Percentiles rank a stretch among this genome's conserved stretches.
phyloP scores from a whole-genome alignment of 1,140 invertebrate species.

The Caerostris darwini region DNA sequence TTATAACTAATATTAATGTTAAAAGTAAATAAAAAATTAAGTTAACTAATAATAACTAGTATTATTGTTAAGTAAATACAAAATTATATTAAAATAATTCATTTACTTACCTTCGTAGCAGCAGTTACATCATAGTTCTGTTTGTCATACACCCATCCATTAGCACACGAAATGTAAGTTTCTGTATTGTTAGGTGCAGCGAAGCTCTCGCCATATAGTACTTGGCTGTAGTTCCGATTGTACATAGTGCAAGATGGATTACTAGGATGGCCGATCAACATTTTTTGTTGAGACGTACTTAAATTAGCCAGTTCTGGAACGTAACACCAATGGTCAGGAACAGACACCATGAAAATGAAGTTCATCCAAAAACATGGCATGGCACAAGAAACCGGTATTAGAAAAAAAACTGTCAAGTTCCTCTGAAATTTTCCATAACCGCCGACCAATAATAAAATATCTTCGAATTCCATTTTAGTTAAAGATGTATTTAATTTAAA shows the following conservation, averaged over 20 bases:
- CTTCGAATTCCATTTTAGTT: slow-evolving; percentile 84
- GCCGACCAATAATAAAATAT: slow-evolving; percentile 84
- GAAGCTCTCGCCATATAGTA: background rate
- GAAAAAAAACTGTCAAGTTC: slow-evolving; percentile 77
- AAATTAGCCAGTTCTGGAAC: slow-evolving; percentile 83
- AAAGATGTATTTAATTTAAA: too few relatives aligned
- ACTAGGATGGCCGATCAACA: slow-evolving; percentile 64
- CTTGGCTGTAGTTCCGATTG: slow-evolving; percentile 20
- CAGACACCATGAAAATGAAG: too few relatives aligned
- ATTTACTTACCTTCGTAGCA: slow-evolving; percentile 46
- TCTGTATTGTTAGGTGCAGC: background rate
- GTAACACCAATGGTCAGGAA: slow-evolving; percentile 85
- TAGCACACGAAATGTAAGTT: slow-evolving; percentile 27
- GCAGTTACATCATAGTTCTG: slow-evolving; percentile 29
- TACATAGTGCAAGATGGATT: slow-evolving; percentile 41
- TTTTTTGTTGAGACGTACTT: slow-evolving; percentile 80
- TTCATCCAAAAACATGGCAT: slow-evolving; percentile 80
- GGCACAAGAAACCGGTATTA: slow-evolving; percentile 74
- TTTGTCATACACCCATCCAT: slow-evolving; percentile 1
- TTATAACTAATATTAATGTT: too few relatives aligned
- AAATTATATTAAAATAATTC: too few relatives aligned
- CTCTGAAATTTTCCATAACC: slow-evolving; percentile 85
- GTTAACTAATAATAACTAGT: too few relatives aligned
- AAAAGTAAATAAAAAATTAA: too few relatives aligned
- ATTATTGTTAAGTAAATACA: too few relatives aligned